phyloP scores from a whole-genome alignment of 2,113 vertebrate genomes.

The Microcebus griseorufus region DNA sequence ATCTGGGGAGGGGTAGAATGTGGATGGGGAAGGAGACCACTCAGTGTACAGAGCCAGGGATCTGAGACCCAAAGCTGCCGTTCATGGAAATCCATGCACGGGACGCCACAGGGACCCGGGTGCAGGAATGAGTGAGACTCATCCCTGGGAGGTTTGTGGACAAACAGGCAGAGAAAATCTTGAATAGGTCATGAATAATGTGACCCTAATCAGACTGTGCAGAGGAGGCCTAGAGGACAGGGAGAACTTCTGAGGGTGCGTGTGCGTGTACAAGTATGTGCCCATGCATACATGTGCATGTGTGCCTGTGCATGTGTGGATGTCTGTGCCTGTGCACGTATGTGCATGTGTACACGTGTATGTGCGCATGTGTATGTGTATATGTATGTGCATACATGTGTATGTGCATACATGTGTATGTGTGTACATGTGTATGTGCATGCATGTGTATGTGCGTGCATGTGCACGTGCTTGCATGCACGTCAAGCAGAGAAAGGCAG shows the following conservation, averaged over 20 bases:
- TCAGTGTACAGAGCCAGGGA: fast-evolving
- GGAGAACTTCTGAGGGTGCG: not conserved
- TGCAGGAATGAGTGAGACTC: not conserved
- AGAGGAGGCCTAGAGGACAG: not conserved
- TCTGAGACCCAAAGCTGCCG: not conserved
- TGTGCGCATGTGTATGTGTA: no score
- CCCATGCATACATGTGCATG: not conserved
- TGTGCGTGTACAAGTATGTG: fast-evolving
- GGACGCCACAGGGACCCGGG: not conserved
- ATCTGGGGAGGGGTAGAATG: not conserved
- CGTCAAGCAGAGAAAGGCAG: not conserved
- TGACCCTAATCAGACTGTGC: not conserved
- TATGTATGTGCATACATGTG: no score
- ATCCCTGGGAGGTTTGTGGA: not conserved
- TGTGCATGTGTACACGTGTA: no score
- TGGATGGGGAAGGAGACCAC: not conserved
- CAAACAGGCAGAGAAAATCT: not conserved
- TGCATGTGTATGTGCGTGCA: not conserved
- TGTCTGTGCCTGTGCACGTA: no score
- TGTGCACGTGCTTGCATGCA: fast-evolving
- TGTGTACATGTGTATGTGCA: fast-evolving
- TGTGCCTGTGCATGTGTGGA: no score
- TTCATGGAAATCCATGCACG: not conserved
- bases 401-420: no score
- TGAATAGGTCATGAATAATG: not conserved